These are phyloP conservation scores for Meloidogyne exigua DNA, from an alignment of 1,140 invertebrate genomes.

Conservation along the genomic window DNA sequence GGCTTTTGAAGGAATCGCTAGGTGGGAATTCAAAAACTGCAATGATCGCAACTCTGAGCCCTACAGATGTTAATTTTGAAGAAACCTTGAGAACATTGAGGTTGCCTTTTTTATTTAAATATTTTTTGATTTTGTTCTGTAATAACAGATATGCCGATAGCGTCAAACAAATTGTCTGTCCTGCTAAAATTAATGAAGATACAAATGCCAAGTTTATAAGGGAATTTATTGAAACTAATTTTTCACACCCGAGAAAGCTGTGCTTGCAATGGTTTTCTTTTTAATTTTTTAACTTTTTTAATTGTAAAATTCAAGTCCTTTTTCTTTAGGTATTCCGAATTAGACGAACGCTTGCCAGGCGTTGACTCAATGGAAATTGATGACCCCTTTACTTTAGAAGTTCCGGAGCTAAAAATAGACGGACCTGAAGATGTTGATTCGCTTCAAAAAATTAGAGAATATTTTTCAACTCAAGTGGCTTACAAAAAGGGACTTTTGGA, in stretches of 20 bases:
- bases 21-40: slow-evolving; percentile 94
- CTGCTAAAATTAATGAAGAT: slow-evolving; percentile 97
- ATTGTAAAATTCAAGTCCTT: background rate
- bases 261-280: slow-evolving; percentile 14
- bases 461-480: background rate
- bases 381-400: background rate
- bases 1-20: slow-evolving; percentile 95
- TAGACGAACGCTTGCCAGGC: background rate
- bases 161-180: slow-evolving; percentile 98
- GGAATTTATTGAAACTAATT: slow-evolving; percentile 69
- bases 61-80: slow-evolving; percentile 95
- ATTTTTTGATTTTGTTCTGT: background rate
- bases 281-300: no score
- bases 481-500: background rate
- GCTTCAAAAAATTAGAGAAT: background rate
- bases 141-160: slow-evolving; percentile 86
- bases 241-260: background rate
- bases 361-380: background rate
- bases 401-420: background rate
- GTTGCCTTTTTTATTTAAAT: slow-evolving; percentile 58
- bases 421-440: slow-evolving; percentile 8
- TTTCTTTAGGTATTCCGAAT: background rate
- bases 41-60: slow-evolving; percentile 95
- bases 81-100: slow-evolving; percentile 91
- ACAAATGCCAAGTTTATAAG: slow-evolving; percentile 96